Percentiles rank a stretch among this genome's conserved stretches.
Evolutionary conservation across 1,140 invertebrate genomes (phyloP).

Genomic region (Orchestia grillus): DNA sequence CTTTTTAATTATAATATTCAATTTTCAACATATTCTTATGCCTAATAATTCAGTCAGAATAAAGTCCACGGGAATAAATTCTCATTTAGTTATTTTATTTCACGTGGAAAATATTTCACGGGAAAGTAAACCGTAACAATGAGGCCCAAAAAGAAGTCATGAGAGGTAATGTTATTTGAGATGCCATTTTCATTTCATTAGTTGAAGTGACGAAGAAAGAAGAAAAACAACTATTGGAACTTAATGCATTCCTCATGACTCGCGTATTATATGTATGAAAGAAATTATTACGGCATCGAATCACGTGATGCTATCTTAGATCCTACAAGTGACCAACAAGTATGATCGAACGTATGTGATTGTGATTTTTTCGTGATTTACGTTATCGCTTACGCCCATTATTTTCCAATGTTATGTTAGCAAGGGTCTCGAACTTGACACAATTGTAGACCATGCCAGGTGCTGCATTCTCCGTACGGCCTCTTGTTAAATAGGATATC

Average conservation of each 20-base stretch:
- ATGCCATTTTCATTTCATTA: neutral
- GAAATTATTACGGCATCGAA: neutral
- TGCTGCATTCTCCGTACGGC: neutral
- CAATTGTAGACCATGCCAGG: neutral
- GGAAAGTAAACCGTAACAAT: neutral
- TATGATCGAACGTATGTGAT: no score
- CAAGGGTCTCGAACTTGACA: neutral
- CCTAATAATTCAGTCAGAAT: neutral
- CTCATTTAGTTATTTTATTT: neutral
- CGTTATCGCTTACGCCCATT: neutral
- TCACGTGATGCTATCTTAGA: neutral
- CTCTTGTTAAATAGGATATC: neutral
- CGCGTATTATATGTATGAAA: neutral
- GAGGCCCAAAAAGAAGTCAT: no score
- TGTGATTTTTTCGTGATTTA: neutral
- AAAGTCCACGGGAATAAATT: neutral
- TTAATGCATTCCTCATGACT: neutral
- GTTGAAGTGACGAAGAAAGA: neutral
- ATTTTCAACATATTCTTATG: neutral
- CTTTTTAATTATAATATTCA: no score
- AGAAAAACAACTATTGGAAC: neutral
- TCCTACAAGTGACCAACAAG: neutral
- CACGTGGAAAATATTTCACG: neutral
- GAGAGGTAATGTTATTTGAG: neutral
- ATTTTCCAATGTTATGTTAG: neutral